Base-by-base conservation (phyloP, 2,888 invertebrate species). In the Sympetrum striolatum region DNA sequence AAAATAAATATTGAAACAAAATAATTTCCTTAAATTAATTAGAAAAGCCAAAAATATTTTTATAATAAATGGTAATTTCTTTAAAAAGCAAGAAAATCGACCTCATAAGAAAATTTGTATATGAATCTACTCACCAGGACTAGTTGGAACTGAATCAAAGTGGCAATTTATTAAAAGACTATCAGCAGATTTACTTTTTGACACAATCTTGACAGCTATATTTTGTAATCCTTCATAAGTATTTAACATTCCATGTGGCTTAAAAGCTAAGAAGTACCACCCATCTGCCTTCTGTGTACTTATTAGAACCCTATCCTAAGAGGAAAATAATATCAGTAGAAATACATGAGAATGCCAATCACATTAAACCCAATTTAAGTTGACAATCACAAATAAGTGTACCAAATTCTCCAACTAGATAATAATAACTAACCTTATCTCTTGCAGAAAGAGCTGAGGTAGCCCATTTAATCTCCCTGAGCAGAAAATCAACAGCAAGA, bases 81-180 rank as follows among this genome's bases (percentile, higher is more conserved):
- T n/a, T 10, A 25, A 25, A 73, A 10, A 31, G 79, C 31, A 25
- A 79, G 14, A n/a, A 8, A 15, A 35, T 79, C 0, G 8, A 35
- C 73, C 22, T 31, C 3, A 10, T 12, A 15, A 31, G 31, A 10
- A 31, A 80, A 37, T 8, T 35, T 31, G 31, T 1, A 1, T 3
- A 80, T 80, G 18, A 80, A 80, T 1, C 5, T 37, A 44, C n/a
- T 96, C 86, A 94, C 95, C 95, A 92, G 95, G 94, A 92, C 95
- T 95, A 90, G 94, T 94, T n/a, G 94, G 93, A 81, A 94, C 94
- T 81, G 95, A 94, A 92, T 96, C 96, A 92, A 94, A 95, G 92
- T 96, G 96, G 92, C 96, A 96, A 92, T 95, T 96, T 90, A 96
- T 93, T 91, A 95, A 93, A 2, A 95, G 91, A 58, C 92, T 92